A percentile compares a stretch with the other conserved stretches of the same genome.
These are phyloP conservation scores for Megastigmus dorsalis DNA, from an alignment of 2,888 invertebrate genomes.

Conservation along the genomic window DNA sequence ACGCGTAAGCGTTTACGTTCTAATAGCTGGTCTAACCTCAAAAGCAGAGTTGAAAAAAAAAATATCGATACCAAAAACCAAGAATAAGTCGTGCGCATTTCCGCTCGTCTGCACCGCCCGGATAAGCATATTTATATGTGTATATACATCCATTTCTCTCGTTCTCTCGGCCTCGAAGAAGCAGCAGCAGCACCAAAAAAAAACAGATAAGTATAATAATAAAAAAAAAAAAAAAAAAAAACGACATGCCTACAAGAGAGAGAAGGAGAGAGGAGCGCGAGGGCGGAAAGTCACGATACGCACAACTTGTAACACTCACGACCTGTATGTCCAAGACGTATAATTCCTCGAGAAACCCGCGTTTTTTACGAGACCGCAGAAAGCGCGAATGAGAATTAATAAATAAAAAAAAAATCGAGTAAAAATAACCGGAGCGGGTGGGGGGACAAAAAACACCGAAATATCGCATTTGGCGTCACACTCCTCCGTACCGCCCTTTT, in stretches of 20 bases:
- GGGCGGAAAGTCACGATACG: conserved; percentile 49
- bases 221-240: too few species aligned
- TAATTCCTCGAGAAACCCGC: conserved; percentile 14
- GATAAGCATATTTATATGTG: conserved; percentile 15
- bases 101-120: conserved; percentile 27
- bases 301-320: conserved; percentile 48
- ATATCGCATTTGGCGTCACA: neutral
- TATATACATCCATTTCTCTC: neutral
- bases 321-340: conserved; percentile 33
- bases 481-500: neutral
- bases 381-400: conserved; percentile 20
- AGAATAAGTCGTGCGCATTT: conserved; percentile 15
- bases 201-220: too few species aligned
- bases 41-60: too few species aligned
- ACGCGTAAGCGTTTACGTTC: too few species aligned
- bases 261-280: conserved; percentile 7
- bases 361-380: conserved; percentile 40
- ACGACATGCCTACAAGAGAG: neutral
- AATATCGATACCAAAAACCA: neutral
- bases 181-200: too few species aligned
- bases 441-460: neutral
- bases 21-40: too few species aligned
- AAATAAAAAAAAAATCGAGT: neutral
- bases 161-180: neutral
- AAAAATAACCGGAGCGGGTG: neutral